Conservation (phyloP, 2,113 vertebrate genomes). For the Pluvialis apricaria region DNA sequence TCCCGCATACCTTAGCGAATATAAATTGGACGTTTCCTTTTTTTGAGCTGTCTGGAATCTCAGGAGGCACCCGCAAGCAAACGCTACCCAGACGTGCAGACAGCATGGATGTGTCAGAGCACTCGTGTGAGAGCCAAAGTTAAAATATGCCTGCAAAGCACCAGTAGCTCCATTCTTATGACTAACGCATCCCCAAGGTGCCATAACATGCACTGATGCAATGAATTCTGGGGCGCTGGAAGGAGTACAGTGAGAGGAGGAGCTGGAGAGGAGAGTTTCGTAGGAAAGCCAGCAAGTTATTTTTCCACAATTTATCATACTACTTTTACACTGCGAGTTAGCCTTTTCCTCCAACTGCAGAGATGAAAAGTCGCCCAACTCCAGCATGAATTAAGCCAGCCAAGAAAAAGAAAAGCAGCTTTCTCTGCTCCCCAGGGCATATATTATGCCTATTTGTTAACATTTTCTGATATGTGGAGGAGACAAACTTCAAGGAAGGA, state of each 20-base stretch:
- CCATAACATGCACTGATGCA: slow-evolving; percentile 50
- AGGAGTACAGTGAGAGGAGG: slow-evolving; percentile 17
- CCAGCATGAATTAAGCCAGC: background rate
- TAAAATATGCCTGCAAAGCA: slow-evolving; percentile 40
- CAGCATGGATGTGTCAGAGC: slow-evolving; percentile 21
- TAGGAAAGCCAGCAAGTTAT: slow-evolving; percentile 22
- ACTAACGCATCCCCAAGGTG: slow-evolving; percentile 59
- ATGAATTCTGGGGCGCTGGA: slow-evolving; percentile 53
- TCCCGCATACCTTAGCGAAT: background rate
- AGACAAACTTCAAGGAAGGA: background rate
- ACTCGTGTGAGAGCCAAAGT: slow-evolving; percentile 11
- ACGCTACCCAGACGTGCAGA: background rate
- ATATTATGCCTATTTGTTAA: background rate
- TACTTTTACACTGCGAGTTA: background rate
- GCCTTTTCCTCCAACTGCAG: background rate
- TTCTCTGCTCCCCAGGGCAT: background rate
- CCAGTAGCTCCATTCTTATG: slow-evolving; percentile 45
- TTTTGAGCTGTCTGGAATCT: background rate
- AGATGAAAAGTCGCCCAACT: slow-evolving; percentile 42
- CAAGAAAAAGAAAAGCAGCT: slow-evolving; percentile 49
- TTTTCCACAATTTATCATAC: slow-evolving; percentile 53
- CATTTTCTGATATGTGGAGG: background rate
- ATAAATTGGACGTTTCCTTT: background rate
- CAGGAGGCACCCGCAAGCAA: background rate
- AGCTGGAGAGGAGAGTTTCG: background rate